Base-by-base conservation (phyloP, 2,113 vertebrate species). In the Rhagologus leucostigma region DNA sequence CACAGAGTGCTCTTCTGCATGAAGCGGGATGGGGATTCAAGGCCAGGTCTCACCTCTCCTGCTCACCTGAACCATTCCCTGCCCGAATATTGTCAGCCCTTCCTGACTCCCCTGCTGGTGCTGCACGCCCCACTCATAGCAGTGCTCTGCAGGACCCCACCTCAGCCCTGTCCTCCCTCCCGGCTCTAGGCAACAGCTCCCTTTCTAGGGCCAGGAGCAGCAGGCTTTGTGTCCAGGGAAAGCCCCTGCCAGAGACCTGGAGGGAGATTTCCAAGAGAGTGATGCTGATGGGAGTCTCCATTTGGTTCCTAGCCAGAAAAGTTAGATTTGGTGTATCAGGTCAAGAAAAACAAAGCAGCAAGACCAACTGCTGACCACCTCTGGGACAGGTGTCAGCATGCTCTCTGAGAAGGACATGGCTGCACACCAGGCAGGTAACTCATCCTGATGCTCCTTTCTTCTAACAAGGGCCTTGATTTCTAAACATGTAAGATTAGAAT, bases 121-220 rank as follows among this genome's bases (percentile, higher is more conserved):
- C 26, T 23, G 41, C n/a, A 74, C 24, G 20, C n/a, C 9, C 12
- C 1, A 1, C 18, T 49, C 41, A 14, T 1, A 17, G 53, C 55
- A 49, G 13, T 1, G 3, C 11, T 7, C 22, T 27, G 37, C 2
- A 0, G 33, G 11, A 47, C 59, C 27, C 20, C 6, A 2, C 11
- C 37, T 68, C 56, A 53, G 35, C 37, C 26, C n/a, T 8, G 2
- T n/a, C 33, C 44, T 68, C 13, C 35, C 62, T 44, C 20, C 41
- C 16, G 19, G 39, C 35, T 64, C 47, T 33, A 68, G 49, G 33
- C 33, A 50, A 39, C 16, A 6, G 6, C n/a, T 86, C 19, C 32
- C 17, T 69, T 68, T 47, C 29, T 10, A 46, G n/a, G 15, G 15
- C 69, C 82, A 53, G 55, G 3, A 75, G 10, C 12, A 37, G 11